Percentiles rank a stretch among this genome's conserved stretches.
phyloP scores from a whole-genome alignment of 2,888 invertebrate genomes.

The Dysmachus trigonus region DNA sequence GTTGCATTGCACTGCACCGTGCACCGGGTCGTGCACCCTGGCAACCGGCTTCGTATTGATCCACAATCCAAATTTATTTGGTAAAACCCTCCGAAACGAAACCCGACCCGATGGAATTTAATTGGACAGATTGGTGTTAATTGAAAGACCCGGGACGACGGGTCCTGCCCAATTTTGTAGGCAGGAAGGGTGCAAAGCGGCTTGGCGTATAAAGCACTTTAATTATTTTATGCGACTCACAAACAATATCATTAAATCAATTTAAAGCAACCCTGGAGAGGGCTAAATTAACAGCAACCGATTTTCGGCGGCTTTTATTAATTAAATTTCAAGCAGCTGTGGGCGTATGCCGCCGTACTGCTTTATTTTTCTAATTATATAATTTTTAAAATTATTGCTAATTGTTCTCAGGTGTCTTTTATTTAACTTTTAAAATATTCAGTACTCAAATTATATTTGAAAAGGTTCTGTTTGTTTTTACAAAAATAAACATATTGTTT shows the following conservation, averaged over 20 bases:
- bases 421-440: not conserved
- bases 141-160: not conserved
- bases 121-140: not conserved
- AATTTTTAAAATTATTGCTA: not conserved
- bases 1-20: not conserved
- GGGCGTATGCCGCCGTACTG: not conserved
- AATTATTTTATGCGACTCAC: not conserved
- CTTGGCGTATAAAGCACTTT: not conserved
- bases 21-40: not conserved
- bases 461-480: not conserved
- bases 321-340: not conserved
- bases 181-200: not conserved
- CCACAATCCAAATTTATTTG: not conserved
- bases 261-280: not conserved
- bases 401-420: not conserved
- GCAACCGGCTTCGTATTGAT: not conserved
- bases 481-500: not conserved
- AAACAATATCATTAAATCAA: not conserved
- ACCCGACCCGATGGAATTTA: not conserved
- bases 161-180: not conserved
- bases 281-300: not conserved
- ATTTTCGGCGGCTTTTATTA: not conserved
- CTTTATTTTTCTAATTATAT: not conserved
- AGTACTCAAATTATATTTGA: not conserved
- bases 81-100: not conserved